Base-by-base conservation (phyloP, 2,888 invertebrate species). In the Keiferia lycopersicella region DNA sequence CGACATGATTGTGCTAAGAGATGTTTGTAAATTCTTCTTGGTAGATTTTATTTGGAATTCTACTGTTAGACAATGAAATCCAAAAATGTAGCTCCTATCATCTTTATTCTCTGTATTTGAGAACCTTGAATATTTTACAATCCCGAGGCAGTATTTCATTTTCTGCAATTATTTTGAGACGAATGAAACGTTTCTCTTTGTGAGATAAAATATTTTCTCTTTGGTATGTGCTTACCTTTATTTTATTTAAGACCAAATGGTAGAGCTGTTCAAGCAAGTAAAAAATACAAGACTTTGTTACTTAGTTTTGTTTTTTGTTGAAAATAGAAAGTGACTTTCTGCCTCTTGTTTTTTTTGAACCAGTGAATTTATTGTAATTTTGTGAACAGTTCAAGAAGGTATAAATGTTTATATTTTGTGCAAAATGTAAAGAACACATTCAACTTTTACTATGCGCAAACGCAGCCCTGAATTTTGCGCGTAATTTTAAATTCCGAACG, bases 401-500 rank as follows among this genome's bases (percentile, higher is more conserved):
- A n/a, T n/a, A n/a, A n/a, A n/a, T n/a, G n/a, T n/a, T n/a, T n/a
- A n/a, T n/a, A n/a, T n/a, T n/a, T n/a, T n/a, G n/a, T n/a, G n/a
- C n/a, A n/a, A 45, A 45, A 45, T n/a, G 7, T n/a, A 2, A 45
- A 45, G 14, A 45, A 45, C 3, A 14, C 22, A 26, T 26, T 1
- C 45, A 58, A 38, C 56, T 30, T 30, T 11, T 51, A 12, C n/a
- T 7, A n/a, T 20, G 20, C 39, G 30, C 71, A 64, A 63, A 65
- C 75, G 69, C 83, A 82, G 66, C 84, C 83, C 83, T 86, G 78
- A 77, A 82, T 79, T 81, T 83, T 77, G 79, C 82, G 78, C 82
- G 80, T 81, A 84, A 87, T 87, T 88, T 88, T 80, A 86, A 87
- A 88, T 87, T 88, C 87, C 81, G 72, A 83, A 77, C 79, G 74